Base-by-base conservation (phyloP, 1,140 invertebrate species). In the Rhynchophorus ferrugineus region DNA sequence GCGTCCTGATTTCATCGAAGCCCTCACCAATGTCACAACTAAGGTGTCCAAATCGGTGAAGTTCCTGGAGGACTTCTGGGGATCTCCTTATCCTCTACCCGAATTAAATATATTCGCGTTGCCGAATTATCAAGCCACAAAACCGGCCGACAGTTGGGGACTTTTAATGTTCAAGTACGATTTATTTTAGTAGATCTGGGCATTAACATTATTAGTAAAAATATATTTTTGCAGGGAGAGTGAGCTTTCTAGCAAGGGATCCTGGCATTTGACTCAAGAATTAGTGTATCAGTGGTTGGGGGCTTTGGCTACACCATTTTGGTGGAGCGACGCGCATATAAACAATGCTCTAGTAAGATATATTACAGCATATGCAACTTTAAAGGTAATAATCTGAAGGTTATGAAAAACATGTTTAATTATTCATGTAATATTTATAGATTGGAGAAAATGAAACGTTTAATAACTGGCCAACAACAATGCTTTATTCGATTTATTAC, bases 91-190 rank as follows among this genome's bases (percentile, higher is more conserved):
- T 62, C 85, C 88, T 2, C 64, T 91, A 8, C 70, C 75, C 0
- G 83, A 86, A 67, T 68, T 89, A 43, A 91, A 96, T 69, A 72
- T 93, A 9, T 77, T 95, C 0, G 90, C 88, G 1, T 72, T 95
- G 39, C 91, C 91, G 1, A 85, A 85, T 60, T 89, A 91, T 61
- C 77, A 80, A 53, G 76, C 77, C 0, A 73, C 76, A 0, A 78
- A 78, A 59, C 79, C 82, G 0, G 82, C 83, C 34, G 83, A 87
- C 60, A 82, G 78, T 62, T 89, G 84, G 85, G 87, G 87, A 2
- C 69, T 89, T 3, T 78, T 87, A 54, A 71, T 85, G 9, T 85
- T 87, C 65, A 86, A 81, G 85, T 89, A 74, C n/a, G n/a, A n/a
- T n/a, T n/a, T n/a, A n/a, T n/a, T n/a, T n/a, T n/a, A n/a, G n/a